phyloP scores from a whole-genome alignment of 1,140 invertebrate species.

The Vanessa atalanta region DNA sequence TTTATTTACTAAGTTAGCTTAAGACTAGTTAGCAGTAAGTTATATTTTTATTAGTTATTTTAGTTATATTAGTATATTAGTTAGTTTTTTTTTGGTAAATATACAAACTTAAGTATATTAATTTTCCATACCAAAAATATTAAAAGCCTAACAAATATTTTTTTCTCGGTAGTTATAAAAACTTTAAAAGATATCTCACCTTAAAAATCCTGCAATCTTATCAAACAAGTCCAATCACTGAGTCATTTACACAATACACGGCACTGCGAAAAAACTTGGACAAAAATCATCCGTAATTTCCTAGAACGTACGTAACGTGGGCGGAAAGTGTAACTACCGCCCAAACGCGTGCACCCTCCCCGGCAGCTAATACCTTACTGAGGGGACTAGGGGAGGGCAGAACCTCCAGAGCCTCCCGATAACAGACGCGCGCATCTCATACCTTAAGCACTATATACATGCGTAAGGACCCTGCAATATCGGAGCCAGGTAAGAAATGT shows the following conservation, averaged over 20 bases:
- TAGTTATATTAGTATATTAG: no score
- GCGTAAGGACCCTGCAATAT: conserved; percentile 60
- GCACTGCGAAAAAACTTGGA: conserved; percentile 49
- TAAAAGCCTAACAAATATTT: no score
- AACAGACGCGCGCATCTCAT: conserved; percentile 74
- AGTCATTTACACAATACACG: conserved; percentile 62
- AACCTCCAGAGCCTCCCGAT: conserved; percentile 52
- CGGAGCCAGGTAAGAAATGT: conserved; percentile 63
- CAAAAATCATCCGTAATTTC: conserved; percentile 31
- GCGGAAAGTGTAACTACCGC: conserved; percentile 47
- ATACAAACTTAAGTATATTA: no score
- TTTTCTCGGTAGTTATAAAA: background rate
- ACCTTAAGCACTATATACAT: conserved; percentile 65
- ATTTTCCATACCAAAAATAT: no score
- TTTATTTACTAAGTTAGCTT: no score
- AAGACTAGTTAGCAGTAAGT: no score
- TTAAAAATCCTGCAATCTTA: conserved; percentile 46
- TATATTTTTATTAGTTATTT: no score
- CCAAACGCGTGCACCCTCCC: conserved; percentile 52
- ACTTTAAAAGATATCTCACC: conserved; percentile 44
- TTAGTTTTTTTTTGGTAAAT: no score
- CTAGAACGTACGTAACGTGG: conserved; percentile 43
- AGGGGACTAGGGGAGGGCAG: conserved; percentile 75
- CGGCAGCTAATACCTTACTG: conserved; percentile 54
- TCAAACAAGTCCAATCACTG: conserved; percentile 53